Evolutionary conservation across 2,888 invertebrate species (phyloP), one percentile per base, ranked within the genome.

Genomic region (Ectropis crepuscularia): DNA sequence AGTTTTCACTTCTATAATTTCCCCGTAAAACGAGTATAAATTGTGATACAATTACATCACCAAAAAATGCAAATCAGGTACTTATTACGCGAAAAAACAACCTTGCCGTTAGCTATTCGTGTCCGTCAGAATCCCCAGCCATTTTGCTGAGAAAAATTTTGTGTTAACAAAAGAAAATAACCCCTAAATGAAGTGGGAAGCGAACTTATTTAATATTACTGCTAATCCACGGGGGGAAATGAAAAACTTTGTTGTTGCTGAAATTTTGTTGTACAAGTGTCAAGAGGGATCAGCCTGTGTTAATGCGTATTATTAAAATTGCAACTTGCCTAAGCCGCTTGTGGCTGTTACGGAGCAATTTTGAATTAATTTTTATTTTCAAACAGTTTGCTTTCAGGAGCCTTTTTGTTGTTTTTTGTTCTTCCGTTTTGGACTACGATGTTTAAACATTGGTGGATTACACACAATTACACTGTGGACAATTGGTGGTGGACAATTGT

Each of bases 171-270:
- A 61, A 70, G 69, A 65, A 61, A 61, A 50, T 53, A 65, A 57
- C 60, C 47, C 51, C 48, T 37, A 63, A 65, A 68, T 67, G 67
- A 71, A 74, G 72, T 61, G 69, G 70, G 70, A 66, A 72, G 67
- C 60, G 64, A 68, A 68, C 66, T 67, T 68, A 65, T 68, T 65
- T 62, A 70, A 62, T 64, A 61, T 54, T 65, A 60, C 46, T 47
- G 54, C 53, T 53, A 65, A 69, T 70, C 73, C 77, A 63, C 53
- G 11, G 65, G 55, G 73, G 41, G 47, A 69, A 60, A 73, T 75
- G 69, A 68, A 74, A 75, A 78, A 75, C 68, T 77, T 74, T 66
- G 66, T 60, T 61, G 64, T 69, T 65, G 39, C 46, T 59, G 43
- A 63, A 68, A 65, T 65, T 72, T 68, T 28, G 60, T 69, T 28